phyloP scores from a whole-genome alignment of 2,797 vertebrate species.

The Masticophis lateralis region DNA sequence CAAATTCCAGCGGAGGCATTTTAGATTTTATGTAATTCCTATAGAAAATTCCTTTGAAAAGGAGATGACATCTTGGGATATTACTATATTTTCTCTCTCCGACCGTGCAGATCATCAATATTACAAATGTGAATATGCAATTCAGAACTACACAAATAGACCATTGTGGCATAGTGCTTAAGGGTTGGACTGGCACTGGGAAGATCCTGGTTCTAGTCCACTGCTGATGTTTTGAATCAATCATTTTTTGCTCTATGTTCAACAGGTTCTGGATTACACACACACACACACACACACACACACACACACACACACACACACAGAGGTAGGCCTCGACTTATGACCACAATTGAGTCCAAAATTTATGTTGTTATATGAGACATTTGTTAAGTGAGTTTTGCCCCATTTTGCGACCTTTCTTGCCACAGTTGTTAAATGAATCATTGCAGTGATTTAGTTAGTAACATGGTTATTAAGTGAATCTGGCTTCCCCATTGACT shows the following conservation, averaged over 20 bases:
- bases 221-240: background rate
- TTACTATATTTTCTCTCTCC: background rate
- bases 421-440: too few species aligned
- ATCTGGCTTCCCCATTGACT: too few species aligned
- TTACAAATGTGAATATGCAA: background rate
- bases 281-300: too few species aligned
- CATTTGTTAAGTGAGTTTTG: too few species aligned
- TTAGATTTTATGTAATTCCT: background rate
- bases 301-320: too few species aligned
- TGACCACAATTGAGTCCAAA: too few species aligned
- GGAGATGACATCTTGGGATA: background rate
- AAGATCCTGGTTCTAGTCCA: background rate
- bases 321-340: too few species aligned
- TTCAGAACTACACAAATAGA: background rate
- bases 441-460: too few species aligned
- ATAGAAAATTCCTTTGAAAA: background rate
- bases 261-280: background rate
- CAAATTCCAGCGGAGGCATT: background rate
- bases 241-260: background rate
- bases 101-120: background rate
- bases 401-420: too few species aligned
- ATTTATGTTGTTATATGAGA: too few species aligned
- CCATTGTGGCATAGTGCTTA: background rate
- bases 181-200: background rate
- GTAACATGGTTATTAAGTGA: too few species aligned